Evolutionary conservation across 2,113 vertebrate species (phyloP).

Genomic region (Nothoprocta pentlandii): DNA sequence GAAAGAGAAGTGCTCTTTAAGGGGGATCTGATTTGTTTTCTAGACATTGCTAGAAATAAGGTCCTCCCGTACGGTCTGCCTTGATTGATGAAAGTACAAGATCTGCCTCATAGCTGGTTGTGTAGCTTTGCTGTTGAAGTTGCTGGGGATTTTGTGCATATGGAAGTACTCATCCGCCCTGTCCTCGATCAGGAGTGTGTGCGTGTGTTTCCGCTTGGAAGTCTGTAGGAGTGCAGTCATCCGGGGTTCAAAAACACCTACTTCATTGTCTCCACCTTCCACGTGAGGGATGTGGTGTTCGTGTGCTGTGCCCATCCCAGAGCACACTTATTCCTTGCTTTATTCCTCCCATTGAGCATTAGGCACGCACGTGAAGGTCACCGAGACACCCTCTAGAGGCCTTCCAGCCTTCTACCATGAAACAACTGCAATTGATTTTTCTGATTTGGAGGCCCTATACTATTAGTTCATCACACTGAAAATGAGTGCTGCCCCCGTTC

Average conservation of each 20-base stretch:
- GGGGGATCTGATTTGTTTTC: neutral
- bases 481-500: neutral
- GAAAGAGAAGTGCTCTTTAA: neutral
- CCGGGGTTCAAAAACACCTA: neutral
- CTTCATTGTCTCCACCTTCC: neutral
- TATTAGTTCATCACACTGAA: neutral
- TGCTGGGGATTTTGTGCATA: fast-evolving
- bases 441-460: neutral
- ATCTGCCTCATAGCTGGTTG: neutral
- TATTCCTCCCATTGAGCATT: neutral
- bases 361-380: fast-evolving
- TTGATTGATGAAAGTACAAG: neutral
- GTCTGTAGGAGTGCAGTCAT: neutral
- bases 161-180: neutral
- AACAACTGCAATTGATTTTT: neutral
- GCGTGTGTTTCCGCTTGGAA: neutral
- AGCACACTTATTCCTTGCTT: fast-evolving
- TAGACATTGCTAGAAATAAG: neutral
- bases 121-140: neutral
- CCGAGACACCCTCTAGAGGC: neutral
- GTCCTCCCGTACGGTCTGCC: neutral
- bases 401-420: neutral
- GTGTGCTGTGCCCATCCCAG: fast-evolving
- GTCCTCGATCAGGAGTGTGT: neutral
- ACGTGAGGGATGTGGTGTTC: fast-evolving